A percentile compares a stretch with the other conserved stretches of the same genome.
Evolutionary conservation across 2,888 invertebrate species (phyloP).

Genomic region (Blera fallax): DNA sequence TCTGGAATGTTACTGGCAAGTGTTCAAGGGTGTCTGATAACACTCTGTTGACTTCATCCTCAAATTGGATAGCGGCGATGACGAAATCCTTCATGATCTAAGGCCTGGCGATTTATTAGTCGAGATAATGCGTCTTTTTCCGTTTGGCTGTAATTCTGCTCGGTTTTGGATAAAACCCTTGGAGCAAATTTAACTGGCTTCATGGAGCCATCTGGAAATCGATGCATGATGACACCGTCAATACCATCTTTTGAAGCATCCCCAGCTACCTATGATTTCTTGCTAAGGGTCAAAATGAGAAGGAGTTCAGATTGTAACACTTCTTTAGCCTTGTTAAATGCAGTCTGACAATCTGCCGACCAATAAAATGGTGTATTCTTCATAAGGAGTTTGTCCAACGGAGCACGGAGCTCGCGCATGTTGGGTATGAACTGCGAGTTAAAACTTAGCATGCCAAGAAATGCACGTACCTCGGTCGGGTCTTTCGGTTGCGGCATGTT

Average conservation of each 20-base stretch:
- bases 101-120: too few species aligned
- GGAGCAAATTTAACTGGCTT: too few species aligned
- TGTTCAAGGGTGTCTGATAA: too few species aligned
- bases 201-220: too few species aligned
- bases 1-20: too few species aligned
- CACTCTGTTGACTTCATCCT: too few species aligned
- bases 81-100: too few species aligned
- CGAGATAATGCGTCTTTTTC: conserved; percentile 57
- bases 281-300: conserved; percentile 21
- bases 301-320: conserved; percentile 1
- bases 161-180: conserved; percentile 9
- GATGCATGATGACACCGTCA: conserved; percentile 35
- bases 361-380: conserved; percentile 6
- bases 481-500: conserved; percentile 63
- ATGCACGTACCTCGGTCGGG: conserved; percentile 48
- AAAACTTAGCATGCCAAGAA: conserved; percentile 32
- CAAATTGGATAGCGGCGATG: too few species aligned
- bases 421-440: conserved; percentile 16
- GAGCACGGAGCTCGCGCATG: too few species aligned
- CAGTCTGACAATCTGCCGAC: neutral
- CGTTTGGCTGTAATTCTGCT: conserved; percentile 74
- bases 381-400: neutral
- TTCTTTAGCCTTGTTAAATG: conserved; percentile 19
- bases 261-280: conserved; percentile 26
- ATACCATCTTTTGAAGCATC: conserved; percentile 44